These are phyloP conservation scores for Lagocephalus sceleratus DNA, from an alignment of 2,797 vertebrate genomes.

Conservation along the genomic window DNA sequence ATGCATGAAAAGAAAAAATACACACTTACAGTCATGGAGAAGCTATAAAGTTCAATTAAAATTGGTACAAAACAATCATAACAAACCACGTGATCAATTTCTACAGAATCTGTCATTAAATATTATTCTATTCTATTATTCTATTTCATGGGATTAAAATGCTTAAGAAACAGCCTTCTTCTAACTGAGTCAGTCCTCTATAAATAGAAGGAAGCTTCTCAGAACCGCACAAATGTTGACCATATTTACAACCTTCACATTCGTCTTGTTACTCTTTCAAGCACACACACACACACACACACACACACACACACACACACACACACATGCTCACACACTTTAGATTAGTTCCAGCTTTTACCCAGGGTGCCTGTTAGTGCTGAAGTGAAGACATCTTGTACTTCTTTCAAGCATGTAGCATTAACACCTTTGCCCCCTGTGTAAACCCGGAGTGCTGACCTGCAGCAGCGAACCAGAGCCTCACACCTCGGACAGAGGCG, in stretches of 20 bases:
- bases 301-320: slow-evolving; percentile 13
- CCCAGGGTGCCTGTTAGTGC: slow-evolving; percentile 64
- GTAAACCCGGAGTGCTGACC: slow-evolving; percentile 75
- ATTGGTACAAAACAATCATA: neutral
- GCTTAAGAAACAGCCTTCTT: slow-evolving; percentile 14
- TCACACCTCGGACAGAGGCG: slow-evolving; percentile 52
- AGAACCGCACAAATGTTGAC: slow-evolving; percentile 12
- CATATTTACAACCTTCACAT: slow-evolving; percentile 17
- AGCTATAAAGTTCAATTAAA: slow-evolving; percentile 6
- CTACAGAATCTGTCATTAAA: neutral
- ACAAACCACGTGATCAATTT: neutral
- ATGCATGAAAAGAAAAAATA: slow-evolving; percentile 18
- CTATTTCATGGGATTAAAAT: slow-evolving; percentile 6
- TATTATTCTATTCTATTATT: neutral
- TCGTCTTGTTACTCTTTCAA: slow-evolving; percentile 4
- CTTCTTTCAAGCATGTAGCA: slow-evolving; percentile 76
- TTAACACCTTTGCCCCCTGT: slow-evolving; percentile 77
- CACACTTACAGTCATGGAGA: neutral
- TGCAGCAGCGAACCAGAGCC: slow-evolving; percentile 47
- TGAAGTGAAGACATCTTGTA: slow-evolving; percentile 79
- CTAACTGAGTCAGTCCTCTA: slow-evolving; percentile 10
- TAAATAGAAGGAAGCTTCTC: slow-evolving; percentile 15
- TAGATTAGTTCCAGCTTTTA: slow-evolving; percentile 78
- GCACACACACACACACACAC: slow-evolving; percentile 11
- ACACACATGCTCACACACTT: slow-evolving; percentile 30